These are phyloP conservation scores for Neotoxoptera formosana DNA, from an alignment of 1,140 invertebrate genomes.

Conservation along the genomic window DNA sequence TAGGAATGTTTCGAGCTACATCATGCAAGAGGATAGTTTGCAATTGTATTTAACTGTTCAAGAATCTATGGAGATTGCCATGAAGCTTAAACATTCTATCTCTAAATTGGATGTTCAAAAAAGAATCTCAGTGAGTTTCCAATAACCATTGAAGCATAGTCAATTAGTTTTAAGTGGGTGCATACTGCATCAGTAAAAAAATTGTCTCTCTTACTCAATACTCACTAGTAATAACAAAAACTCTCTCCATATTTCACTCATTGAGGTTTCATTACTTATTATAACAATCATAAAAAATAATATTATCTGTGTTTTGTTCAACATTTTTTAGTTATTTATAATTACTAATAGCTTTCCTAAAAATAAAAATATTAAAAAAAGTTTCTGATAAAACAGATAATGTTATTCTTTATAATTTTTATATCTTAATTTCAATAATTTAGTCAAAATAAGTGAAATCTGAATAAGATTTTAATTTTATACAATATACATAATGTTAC, in stretches of 20 bases:
- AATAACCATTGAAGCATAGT: neutral
- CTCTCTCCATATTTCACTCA: neutral
- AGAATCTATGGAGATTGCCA: constrained; percentile 84
- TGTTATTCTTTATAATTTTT: neutral
- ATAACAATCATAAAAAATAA: too few relatives aligned
- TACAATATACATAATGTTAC: neutral
- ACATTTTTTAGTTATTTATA: too few relatives aligned
- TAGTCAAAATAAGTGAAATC: neutral
- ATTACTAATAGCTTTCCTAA: too few relatives aligned
- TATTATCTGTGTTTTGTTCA: too few relatives aligned
- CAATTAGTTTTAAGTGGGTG: neutral
- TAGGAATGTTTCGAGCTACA: constrained; percentile 83
- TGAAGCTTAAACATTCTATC: constrained; percentile 74
- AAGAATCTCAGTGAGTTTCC: constrained; percentile 33
- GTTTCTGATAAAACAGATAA: neutral
- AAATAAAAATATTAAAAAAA: neutral
- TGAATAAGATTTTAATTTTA: neutral
- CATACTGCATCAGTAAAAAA: neutral
- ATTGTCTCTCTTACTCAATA: neutral
- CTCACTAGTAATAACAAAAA: neutral
- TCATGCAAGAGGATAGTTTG: constrained; percentile 87
- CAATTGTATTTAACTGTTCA: constrained; percentile 79
- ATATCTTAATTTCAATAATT: neutral
- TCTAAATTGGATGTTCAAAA: constrained; percentile 13
- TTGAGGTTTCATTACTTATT: too few relatives aligned